Percentiles rank a stretch among this genome's conserved stretches.
phyloP scores from a whole-genome alignment of 2,113 vertebrate genomes.

The Lepus americanus region DNA sequence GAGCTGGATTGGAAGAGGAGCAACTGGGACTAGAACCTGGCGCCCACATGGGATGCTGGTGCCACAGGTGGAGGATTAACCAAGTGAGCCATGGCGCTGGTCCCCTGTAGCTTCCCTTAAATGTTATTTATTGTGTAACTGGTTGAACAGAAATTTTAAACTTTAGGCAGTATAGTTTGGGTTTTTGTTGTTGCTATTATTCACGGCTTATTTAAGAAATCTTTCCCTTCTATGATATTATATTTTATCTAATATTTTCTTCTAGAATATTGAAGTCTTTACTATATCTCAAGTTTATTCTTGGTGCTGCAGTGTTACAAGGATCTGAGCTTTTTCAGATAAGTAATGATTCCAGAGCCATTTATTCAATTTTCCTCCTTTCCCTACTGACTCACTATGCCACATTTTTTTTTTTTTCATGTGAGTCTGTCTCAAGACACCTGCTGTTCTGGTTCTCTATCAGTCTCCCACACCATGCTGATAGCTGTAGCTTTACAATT shows the following conservation, averaged over 20 bases:
- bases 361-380: not conserved
- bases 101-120: not conserved
- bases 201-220: too few species aligned
- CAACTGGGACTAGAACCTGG: too few species aligned
- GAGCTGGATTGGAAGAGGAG: too few species aligned
- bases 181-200: too few species aligned
- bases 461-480: not conserved
- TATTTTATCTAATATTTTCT: constrained; percentile 31
- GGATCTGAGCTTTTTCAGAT: not conserved
- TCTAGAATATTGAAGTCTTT: not conserved
- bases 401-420: not conserved
- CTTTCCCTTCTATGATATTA: not conserved
- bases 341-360: not conserved
- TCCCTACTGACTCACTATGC: not conserved
- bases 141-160: not conserved
- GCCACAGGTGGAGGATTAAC: too few species aligned
- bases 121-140: not conserved
- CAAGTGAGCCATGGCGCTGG: too few species aligned
- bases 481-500: not conserved
- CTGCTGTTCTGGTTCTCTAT: not conserved
- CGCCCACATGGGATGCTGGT: too few species aligned
- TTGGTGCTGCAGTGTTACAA: not conserved
- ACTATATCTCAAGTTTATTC: not conserved
- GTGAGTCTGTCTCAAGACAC: not conserved
- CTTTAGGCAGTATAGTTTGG: not conserved